Conservation (phyloP, 2,888 invertebrate genomes). For the Acheta domesticus region DNA sequence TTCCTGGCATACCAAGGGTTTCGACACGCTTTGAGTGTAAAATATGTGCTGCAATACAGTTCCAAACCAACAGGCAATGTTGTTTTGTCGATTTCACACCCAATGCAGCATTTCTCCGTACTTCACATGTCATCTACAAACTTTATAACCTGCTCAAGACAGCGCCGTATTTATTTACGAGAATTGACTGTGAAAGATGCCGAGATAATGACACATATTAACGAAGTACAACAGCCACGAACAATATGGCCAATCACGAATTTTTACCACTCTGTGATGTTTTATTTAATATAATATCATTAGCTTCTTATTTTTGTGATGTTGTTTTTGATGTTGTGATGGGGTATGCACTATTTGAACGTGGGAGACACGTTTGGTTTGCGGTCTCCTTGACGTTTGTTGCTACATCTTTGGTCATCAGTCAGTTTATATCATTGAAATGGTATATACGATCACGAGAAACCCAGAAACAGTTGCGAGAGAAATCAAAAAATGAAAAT, state of each 20-base stretch:
- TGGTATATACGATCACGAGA: conserved; percentile 61
- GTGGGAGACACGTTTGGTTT: conserved; percentile 62
- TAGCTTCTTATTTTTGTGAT: conserved; percentile 87
- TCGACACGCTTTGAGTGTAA: not conserved
- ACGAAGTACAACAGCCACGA: conserved; percentile 21
- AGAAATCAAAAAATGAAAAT: conserved; percentile 36
- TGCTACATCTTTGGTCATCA: conserved; percentile 67
- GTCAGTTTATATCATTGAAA: conserved; percentile 70
- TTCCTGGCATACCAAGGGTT: conserved; percentile 23
- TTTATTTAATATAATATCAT: conserved; percentile 83
- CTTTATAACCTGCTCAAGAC: not conserved
- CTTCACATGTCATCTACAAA: not conserved
- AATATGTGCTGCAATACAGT: not conserved
- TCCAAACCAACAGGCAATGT: not conserved
- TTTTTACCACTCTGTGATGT: conserved; percentile 89
- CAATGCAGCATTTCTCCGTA: not conserved
- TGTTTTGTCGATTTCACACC: not conserved
- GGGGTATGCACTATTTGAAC: conserved; percentile 75
- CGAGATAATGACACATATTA: conserved; percentile 18
- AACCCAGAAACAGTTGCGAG: conserved; percentile 36
- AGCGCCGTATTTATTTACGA: not conserved
- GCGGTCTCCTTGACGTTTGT: conserved; percentile 68
- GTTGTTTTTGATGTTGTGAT: conserved; percentile 84
- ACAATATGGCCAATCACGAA: conserved; percentile 61
- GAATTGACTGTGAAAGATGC: not conserved